phyloP scores from a whole-genome alignment of 2,888 invertebrate genomes.

The Coleophora flavipennella region DNA sequence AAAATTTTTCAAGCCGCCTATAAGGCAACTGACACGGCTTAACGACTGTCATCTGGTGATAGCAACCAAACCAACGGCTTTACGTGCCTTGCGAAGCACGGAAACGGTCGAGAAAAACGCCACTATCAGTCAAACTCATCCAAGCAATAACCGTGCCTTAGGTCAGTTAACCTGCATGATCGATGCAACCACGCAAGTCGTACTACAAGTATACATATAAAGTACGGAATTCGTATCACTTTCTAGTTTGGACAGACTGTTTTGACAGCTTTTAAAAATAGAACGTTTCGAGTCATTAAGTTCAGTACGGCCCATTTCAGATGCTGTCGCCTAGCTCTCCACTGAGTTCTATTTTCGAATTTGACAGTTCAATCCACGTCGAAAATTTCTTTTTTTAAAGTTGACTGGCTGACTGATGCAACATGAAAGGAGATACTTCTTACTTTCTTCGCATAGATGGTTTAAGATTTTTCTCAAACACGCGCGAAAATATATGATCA shows the following conservation, averaged over 20 bases:
- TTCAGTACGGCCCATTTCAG: conserved; percentile 11
- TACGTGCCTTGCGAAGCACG: too few relatives aligned
- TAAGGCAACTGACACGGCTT: too few relatives aligned
- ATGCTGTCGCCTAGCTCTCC: conserved; percentile 15
- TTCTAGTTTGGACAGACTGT: conserved; percentile 13
- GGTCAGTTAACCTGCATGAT: too few relatives aligned
- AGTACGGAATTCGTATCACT: conserved; percentile 19
- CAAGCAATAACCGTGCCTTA: too few relatives aligned
- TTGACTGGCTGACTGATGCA: neutral
- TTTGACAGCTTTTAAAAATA: conserved; percentile 29
- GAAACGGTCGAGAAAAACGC: too few relatives aligned
- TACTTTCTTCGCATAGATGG: too few relatives aligned
- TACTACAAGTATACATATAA: conserved; percentile 16
- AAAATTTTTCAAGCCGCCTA: too few relatives aligned
- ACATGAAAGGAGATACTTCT: neutral
- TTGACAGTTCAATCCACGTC: conserved; percentile 21
- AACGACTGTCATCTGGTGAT: too few relatives aligned
- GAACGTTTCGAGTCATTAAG: conserved; percentile 20
- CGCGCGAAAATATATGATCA: neutral
- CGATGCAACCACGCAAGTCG: too few relatives aligned
- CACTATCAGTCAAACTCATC: too few relatives aligned
- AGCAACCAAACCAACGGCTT: too few relatives aligned
- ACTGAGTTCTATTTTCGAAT: conserved; percentile 28
- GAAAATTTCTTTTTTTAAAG: neutral
- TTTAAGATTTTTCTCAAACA: too few relatives aligned